These are phyloP conservation scores for Mus caroli DNA, from an alignment of 2,797 vertebrate species.

Conservation along the genomic window DNA sequence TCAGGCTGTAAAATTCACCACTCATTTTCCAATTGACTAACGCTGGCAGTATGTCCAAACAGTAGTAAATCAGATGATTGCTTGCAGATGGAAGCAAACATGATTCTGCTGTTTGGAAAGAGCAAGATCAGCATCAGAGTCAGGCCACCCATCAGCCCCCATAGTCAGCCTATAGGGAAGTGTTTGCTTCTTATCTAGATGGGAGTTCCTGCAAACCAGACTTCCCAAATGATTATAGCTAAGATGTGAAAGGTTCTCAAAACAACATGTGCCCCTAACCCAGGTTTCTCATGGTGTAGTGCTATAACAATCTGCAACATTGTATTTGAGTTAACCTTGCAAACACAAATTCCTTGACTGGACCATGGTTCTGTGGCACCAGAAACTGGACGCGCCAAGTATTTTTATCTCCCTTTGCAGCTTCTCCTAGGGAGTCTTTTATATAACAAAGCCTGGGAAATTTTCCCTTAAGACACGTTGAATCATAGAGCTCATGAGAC, in stretches of 20 bases:
- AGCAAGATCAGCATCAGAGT: not conserved
- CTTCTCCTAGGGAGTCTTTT: not conserved
- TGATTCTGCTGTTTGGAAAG: slow-evolving; percentile 28
- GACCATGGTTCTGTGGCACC: not conserved
- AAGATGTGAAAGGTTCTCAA: not conserved
- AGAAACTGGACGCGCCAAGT: slow-evolving; percentile 14
- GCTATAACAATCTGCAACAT: not conserved
- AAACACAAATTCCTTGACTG: slow-evolving; percentile 53
- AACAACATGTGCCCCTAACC: not conserved
- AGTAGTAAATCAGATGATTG: slow-evolving; percentile 69
- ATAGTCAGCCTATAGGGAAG: not conserved
- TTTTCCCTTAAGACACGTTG: not conserved
- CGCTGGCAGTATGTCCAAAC: slow-evolving; percentile 65
- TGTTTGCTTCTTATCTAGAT: not conserved
- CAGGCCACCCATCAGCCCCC: slow-evolving; percentile 1
- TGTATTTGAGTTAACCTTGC: not conserved
- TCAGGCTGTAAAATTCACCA: slow-evolving; percentile 33
- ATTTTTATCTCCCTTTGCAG: not conserved
- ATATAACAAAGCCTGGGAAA: slow-evolving; percentile 1
- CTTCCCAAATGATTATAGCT: slow-evolving; percentile 40
- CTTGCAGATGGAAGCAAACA: slow-evolving; percentile 70
- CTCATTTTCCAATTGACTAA: slow-evolving; percentile 68
- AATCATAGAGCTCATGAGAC: not conserved
- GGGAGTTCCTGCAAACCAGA: slow-evolving; percentile 3
- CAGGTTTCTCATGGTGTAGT: not conserved